Conservation (phyloP, 2,113 vertebrate genomes). For the Lathamus discolor region DNA sequence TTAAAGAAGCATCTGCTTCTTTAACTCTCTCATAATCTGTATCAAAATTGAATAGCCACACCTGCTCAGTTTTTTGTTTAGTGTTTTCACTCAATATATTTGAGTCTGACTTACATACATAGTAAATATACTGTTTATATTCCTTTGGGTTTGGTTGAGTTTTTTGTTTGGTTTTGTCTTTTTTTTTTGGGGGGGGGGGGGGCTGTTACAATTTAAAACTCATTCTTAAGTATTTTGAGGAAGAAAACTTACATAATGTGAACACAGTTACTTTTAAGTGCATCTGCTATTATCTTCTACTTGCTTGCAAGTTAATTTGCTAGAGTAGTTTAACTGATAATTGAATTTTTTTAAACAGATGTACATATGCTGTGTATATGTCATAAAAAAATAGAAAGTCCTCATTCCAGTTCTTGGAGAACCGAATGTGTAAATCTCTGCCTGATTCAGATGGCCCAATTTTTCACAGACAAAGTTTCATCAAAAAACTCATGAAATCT, state of each 20-base stretch:
- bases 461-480: neutral
- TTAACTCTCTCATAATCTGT: neutral
- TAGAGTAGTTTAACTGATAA: neutral
- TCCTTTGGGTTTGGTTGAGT: neutral
- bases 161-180: neutral
- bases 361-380: neutral
- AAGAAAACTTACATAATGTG: neutral
- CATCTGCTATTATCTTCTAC: neutral
- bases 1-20: neutral
- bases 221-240: neutral
- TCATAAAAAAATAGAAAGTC: neutral
- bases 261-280: neutral
- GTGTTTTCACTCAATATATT: neutral
- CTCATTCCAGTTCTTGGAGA: neutral
- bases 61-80: neutral
- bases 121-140: neutral
- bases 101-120: neutral
- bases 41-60: neutral
- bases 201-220: neutral
- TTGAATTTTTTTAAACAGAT: neutral
- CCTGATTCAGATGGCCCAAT: neutral
- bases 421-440: neutral
- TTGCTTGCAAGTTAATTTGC: neutral
- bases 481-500: neutral
- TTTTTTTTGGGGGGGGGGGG: neutral